Evolutionary conservation across 2,888 invertebrate species (phyloP).

Genomic region (Sipha maydis): DNA sequence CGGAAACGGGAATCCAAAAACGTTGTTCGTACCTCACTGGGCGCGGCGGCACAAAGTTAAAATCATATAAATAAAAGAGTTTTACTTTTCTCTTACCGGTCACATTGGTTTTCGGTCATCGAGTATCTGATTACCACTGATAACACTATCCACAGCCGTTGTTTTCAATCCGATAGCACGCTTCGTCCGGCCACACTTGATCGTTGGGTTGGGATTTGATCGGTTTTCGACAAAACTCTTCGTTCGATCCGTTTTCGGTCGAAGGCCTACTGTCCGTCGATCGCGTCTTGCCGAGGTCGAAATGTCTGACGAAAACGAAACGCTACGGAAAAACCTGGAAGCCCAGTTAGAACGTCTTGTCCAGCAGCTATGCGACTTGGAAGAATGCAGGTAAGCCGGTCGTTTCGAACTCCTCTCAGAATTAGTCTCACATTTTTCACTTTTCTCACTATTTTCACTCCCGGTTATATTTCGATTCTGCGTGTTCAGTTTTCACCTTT

Average conservation of each 20-base stretch:
- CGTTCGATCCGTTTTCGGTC: not conserved
- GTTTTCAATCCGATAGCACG: not conserved
- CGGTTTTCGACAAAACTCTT: not conserved
- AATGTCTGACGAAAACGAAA: conserved; percentile 64
- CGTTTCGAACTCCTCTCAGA: no score
- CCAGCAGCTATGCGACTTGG: conserved; percentile 77
- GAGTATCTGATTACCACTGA: no score
- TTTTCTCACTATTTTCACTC: not conserved
- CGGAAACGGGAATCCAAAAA: no score
- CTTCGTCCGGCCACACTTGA: not conserved
- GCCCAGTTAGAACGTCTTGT: conserved; percentile 77
- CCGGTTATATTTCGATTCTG: not conserved
- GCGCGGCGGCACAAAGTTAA: no score
- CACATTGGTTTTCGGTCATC: no score
- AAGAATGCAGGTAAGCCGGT: conserved; percentile 73
- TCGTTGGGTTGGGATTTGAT: not conserved
- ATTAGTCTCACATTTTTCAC: not conserved
- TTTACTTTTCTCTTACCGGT: no score
- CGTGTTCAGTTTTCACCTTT: not conserved
- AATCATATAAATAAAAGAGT: no score
- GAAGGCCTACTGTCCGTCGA: not conserved
- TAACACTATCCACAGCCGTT: no score
- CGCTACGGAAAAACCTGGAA: conserved; percentile 74
- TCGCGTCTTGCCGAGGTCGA: no score
- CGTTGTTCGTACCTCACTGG: no score